Conservation (phyloP, 2,888 invertebrate species). For the Lycophotia porphyrea region DNA sequence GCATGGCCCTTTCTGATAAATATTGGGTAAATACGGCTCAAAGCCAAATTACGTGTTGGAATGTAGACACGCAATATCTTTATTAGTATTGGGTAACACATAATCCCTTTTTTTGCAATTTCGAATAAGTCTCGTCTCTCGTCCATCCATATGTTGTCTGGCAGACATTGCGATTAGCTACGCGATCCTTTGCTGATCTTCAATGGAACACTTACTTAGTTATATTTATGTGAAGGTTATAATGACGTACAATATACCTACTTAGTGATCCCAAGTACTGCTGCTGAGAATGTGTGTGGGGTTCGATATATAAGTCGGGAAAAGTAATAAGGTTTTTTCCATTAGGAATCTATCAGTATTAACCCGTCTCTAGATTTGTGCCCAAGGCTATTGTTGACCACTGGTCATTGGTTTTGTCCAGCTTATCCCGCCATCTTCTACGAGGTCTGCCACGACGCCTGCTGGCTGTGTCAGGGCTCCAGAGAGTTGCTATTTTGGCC, state of each 20-base stretch:
- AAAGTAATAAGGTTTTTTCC: neutral
- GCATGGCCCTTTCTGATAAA: neutral
- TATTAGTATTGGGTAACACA: neutral
- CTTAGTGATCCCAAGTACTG: neutral
- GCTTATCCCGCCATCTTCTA: too few species aligned
- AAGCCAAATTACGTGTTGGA: neutral
- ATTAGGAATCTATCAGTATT: neutral
- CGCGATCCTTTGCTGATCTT: neutral
- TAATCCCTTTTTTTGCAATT: constrained; percentile 12
- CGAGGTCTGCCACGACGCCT: too few species aligned
- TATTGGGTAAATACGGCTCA: neutral
- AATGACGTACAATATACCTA: neutral
- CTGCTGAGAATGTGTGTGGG: neutral
- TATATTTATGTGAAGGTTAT: neutral
- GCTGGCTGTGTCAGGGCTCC: too few species aligned
- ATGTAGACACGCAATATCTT: neutral
- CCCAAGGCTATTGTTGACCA: too few species aligned
- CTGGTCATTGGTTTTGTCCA: too few species aligned
- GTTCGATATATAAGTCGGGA: neutral
- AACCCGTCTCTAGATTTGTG: neutral
- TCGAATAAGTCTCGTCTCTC: neutral
- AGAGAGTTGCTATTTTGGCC: too few species aligned
- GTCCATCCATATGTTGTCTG: constrained; percentile 19
- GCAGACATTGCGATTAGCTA: neutral
- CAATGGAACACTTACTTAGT: neutral